phyloP scores from a whole-genome alignment of 2,888 invertebrate genomes.

The Morpho achilles region DNA sequence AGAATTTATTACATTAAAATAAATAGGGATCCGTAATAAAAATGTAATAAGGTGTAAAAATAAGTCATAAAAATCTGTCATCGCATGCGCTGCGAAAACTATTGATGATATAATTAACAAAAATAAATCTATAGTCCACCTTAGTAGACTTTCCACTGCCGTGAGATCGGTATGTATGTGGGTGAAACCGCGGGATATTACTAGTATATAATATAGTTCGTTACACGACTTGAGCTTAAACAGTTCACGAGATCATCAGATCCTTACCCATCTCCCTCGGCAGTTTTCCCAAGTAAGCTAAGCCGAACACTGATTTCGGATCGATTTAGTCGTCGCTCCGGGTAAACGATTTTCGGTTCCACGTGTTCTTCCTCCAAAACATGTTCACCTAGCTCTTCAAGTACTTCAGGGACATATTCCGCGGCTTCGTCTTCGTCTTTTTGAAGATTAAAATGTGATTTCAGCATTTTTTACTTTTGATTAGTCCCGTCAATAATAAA shows the following conservation, averaged over 20 bases:
- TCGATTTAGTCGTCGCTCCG: slow-evolving; percentile 39
- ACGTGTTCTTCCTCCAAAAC: slow-evolving; percentile 29
- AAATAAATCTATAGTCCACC: no score
- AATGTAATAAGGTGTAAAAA: no score
- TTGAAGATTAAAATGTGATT: slow-evolving; percentile 50
- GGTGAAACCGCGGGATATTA: no score
- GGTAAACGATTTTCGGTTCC: slow-evolving; percentile 20
- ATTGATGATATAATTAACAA: no score
- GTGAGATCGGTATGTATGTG: no score
- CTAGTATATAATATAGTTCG: no score
- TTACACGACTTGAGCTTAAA: background rate
- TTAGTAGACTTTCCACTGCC: no score
- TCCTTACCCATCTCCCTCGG: slow-evolving; percentile 63
- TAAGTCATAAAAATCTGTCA: no score
- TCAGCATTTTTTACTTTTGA: slow-evolving; percentile 42
- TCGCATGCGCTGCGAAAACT: no score
- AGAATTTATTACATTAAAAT: no score
- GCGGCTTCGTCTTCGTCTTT: slow-evolving; percentile 18
- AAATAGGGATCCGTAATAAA: no score
- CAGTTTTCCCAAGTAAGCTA: slow-evolving; percentile 65
- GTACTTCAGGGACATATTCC: slow-evolving; percentile 1
- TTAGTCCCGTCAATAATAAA: no score
- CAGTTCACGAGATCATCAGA: background rate
- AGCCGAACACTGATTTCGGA: slow-evolving; percentile 57
- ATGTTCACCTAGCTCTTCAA: slow-evolving; percentile 21